A percentile compares a stretch with the other conserved stretches of the same genome.
These are phyloP conservation scores for Podarcis cretensis DNA, from an alignment of 2,113 vertebrate species.

Conservation along the genomic window DNA sequence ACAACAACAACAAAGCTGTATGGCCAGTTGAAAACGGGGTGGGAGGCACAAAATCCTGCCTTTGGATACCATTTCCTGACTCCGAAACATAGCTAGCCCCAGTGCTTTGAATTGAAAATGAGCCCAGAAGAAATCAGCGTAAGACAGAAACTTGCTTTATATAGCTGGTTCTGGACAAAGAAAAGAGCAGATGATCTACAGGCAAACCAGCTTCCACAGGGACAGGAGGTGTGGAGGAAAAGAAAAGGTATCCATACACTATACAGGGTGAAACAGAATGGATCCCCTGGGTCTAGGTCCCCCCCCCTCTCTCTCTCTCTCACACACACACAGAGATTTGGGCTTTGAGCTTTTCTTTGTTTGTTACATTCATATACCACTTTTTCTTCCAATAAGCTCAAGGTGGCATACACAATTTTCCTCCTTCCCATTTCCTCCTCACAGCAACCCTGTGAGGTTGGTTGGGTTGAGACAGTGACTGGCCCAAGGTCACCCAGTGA, in stretches of 20 bases:
- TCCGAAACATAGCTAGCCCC: background rate
- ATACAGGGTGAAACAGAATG: constrained; percentile 45
- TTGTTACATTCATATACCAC: too few relatives aligned
- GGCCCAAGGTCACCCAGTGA: too few relatives aligned
- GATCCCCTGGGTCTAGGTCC: constrained; percentile 8
- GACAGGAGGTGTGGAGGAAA: constrained; percentile 42
- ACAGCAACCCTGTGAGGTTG: too few relatives aligned
- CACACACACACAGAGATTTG: background rate
- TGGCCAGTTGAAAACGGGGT: background rate
- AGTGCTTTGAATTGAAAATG: constrained; percentile 22
- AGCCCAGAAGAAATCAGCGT: constrained; percentile 33
- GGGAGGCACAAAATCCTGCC: background rate
- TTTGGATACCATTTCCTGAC: background rate
- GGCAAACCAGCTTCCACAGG: constrained; percentile 59
- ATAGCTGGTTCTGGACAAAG: constrained; percentile 28
- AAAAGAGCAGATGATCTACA: constrained; percentile 56
- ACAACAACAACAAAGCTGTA: background rate
- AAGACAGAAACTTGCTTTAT: constrained; percentile 33
- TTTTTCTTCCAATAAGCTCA: too few relatives aligned
- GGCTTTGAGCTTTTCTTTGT: too few relatives aligned
- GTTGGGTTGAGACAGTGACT: too few relatives aligned
- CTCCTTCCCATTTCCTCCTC: too few relatives aligned
- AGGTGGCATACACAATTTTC: too few relatives aligned
- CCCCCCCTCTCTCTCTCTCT: background rate
- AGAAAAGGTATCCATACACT: constrained; percentile 61